Percentiles rank a stretch among this genome's conserved stretches.
Conservation (phyloP, 1,140 invertebrate genomes). For the Drosophila lowei region DNA sequence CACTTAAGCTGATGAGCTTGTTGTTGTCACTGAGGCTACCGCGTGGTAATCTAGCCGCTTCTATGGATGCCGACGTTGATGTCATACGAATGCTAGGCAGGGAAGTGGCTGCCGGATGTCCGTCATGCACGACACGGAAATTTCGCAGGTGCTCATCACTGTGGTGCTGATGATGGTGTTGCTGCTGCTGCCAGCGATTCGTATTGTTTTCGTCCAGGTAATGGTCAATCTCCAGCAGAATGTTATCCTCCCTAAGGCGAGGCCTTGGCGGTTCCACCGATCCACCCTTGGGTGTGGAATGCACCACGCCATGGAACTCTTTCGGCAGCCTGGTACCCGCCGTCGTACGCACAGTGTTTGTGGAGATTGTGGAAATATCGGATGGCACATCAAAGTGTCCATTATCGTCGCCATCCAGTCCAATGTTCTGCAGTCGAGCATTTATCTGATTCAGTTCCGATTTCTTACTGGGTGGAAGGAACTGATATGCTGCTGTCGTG, state of each 20-base stretch:
- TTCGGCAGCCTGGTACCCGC: conserved; percentile 22
- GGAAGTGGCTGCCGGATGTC: conserved; percentile 36
- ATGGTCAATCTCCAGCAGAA: conserved; percentile 72
- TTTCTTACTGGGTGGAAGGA: conserved; percentile 68
- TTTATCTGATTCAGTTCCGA: conserved; percentile 75
- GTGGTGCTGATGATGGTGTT: conserved; percentile 48
- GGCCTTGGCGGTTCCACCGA: conserved; percentile 28
- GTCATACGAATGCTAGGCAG: conserved; percentile 61
- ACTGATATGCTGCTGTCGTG: conserved; percentile 67
- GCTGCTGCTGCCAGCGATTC: conserved; percentile 31
- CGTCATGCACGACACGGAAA: conserved; percentile 21
- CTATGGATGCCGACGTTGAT: conserved; percentile 23
- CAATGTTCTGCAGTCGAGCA: conserved; percentile 60
- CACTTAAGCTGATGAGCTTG: conserved; percentile 84
- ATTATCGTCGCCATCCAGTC: conserved; percentile 37
- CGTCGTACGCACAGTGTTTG: conserved; percentile 64
- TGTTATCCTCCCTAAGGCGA: conserved; percentile 47
- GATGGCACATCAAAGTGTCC: conserved; percentile 51
- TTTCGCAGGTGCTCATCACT: conserved; percentile 61
- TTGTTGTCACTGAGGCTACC: conserved; percentile 19
- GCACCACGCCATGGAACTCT: conserved; percentile 54
- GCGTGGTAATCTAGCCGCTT: conserved; percentile 1
- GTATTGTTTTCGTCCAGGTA: conserved; percentile 54
- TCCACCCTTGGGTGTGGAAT: conserved; percentile 73
- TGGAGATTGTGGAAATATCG: conserved; percentile 75